Base-by-base conservation (phyloP, 2,888 invertebrate species). In the Mythimna albipuncta region DNA sequence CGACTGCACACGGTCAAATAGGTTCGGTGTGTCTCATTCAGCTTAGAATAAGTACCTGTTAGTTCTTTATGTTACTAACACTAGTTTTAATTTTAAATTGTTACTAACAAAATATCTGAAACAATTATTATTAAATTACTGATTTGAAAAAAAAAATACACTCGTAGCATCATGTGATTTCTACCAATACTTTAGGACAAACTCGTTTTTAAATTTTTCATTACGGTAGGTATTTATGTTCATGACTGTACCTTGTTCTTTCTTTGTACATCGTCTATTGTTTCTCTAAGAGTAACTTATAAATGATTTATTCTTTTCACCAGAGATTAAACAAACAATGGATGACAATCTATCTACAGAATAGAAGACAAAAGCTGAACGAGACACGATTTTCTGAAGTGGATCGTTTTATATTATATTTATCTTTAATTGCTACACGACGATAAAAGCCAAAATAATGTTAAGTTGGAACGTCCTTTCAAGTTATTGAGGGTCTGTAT, bases 391-490 rank as follows among this genome's bases (percentile, higher is more conserved):
- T 88, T 85, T 80, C 91, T 89, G 92, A 93, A 95, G 93, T 93
- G 94, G 88, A 94, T 91, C 94, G 92, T 93, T 95, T 95, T 94
- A 93, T 96, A 94, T 95, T 94, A 94, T 96, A 95, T 96, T 96
- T 96, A 96, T 95, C 94, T 96, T 96, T 96, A 95, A 96, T 96
- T 95, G 95, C 91, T 93, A 95, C 95, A 95, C 91, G 90, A 89
- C 76, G 89, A 89, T 72, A 79, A 86, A 85, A 90, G 88, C 88
- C 89, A 89, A 90, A 88, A 89, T 83, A 69, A 52, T 32, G 71
- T 32, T 9, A 81, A 63, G 69, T 16, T 6, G 9, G 32, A 54
- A 59, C 75, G 57, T 57, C 35, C 9, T n/a, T 35, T 70, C 16
- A 2, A 52, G 2, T 35, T 35, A 1, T 32, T 47, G 26, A 74